Evolutionary conservation across 1,140 invertebrate genomes (phyloP), one percentile per base, ranked within the genome.

Genomic region (Temnothorax longispinosus): DNA sequence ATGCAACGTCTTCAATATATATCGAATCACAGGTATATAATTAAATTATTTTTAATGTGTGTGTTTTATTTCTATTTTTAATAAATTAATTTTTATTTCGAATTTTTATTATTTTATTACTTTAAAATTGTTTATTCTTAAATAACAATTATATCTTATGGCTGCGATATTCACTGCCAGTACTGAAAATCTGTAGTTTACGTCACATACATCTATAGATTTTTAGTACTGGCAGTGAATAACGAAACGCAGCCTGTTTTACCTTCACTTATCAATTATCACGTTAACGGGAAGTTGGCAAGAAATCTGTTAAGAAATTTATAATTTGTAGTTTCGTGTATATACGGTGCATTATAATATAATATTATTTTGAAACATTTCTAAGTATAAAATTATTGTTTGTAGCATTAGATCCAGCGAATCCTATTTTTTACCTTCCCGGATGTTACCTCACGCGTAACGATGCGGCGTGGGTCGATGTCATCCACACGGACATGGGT

Each of bases 401-500:
- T 38, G 7, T 75, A 96, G 96, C 95, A 65, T 90, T 96, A n/a
- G 96, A 96, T 91, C 95, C 96, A 54, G 96, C 95, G 7, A 91
- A 92, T 50, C 95, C 95, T 35, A 60, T 95, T 35, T 96, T 97
- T 91, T 97, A 97, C 94, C 85, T 47, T 86, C 91, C 96, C n/a
- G 93, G 95, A 88, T 96, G 96, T n/a, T 91, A 88, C 41, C 41
- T 94, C 0, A 60, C 96, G 86, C 86, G 91, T 76, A 89, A 91
- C 3, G 97, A 97, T 87, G 97, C 96, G 0, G 62, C 91, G 8
- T 94, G 96, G 47, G 96, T 97, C 0, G 97, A 97, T 90, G 95
- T 96, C 0, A 96, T 97, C 64, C 97, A 97, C 88, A 97, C 97
- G 0, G 96, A 97, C 87, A 95, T 93, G 54, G 95, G 95, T 18